These are phyloP conservation scores for Pocillopora verrucosa DNA, from an alignment of 64 coral and sea anemone genomes.

Conservation along the genomic window DNA sequence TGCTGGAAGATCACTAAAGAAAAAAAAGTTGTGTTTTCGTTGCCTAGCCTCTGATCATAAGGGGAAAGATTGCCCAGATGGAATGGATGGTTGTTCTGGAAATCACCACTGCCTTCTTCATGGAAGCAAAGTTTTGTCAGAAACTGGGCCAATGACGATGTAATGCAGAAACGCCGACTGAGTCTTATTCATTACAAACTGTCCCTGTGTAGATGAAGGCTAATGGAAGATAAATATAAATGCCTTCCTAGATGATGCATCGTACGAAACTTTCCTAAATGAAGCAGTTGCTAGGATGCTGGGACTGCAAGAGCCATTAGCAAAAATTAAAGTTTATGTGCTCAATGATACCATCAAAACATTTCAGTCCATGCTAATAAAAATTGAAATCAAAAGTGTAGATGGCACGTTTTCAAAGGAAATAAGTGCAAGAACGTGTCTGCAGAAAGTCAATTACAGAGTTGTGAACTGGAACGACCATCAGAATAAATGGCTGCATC, in stretches of 20 bases:
- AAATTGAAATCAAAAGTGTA: slow-evolving; percentile 67
- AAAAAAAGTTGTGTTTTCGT: slow-evolving; percentile 44
- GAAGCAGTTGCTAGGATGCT: slow-evolving; percentile 37
- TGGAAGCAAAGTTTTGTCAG: no score
- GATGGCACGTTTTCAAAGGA: slow-evolving; percentile 36
- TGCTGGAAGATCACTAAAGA: slow-evolving; percentile 42
- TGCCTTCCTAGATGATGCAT: slow-evolving; percentile 41
- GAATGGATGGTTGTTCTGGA: neutral
- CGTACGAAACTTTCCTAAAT: slow-evolving; percentile 56
- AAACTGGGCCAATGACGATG: no score
- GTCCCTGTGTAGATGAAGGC: slow-evolving; percentile 25
- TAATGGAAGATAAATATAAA: slow-evolving; percentile 15
- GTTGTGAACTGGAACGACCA: no score
- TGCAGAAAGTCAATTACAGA: no score
- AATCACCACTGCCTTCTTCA: neutral
- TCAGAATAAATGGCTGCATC: no score
- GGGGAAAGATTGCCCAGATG: slow-evolving; percentile 20
- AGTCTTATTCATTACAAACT: neutral
- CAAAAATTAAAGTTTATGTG: slow-evolving; percentile 54
- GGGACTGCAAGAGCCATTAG: slow-evolving; percentile 2
- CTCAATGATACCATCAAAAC: slow-evolving; percentile 55
- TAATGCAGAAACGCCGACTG: no score
- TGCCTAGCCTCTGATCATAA: slow-evolving; percentile 41
- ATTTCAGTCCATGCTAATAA: slow-evolving; percentile 72
- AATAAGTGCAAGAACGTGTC: no score